These are phyloP conservation scores for Chalcis sispes DNA, from an alignment of 2,888 invertebrate species.

Conservation along the genomic window DNA sequence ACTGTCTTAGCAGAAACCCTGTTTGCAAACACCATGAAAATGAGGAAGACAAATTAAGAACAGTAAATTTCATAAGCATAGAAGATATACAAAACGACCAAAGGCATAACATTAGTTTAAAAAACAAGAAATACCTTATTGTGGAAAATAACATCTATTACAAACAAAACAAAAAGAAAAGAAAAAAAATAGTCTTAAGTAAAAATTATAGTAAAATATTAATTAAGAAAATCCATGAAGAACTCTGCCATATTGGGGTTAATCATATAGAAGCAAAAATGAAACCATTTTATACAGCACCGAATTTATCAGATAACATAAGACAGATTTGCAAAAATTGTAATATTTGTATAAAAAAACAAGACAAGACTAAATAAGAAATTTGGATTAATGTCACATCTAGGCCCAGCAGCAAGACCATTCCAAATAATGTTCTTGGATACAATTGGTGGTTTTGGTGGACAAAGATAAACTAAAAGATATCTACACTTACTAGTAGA, in stretches of 20 bases:
- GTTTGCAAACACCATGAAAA: slow-evolving; percentile 45
- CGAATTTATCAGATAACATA: slow-evolving; percentile 33
- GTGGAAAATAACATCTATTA: slow-evolving; percentile 48
- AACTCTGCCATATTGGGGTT: slow-evolving; percentile 55
- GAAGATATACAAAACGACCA: slow-evolving; percentile 55
- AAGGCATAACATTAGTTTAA: slow-evolving; percentile 42
- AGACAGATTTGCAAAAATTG: too few relatives aligned
- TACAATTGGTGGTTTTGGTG: slow-evolving; percentile 60
- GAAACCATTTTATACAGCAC: slow-evolving; percentile 41
- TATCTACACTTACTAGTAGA: too few relatives aligned
- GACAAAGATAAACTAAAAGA: slow-evolving; percentile 56
- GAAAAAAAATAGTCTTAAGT: slow-evolving; percentile 59
- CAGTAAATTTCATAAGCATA: slow-evolving; percentile 49
- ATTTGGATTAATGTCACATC: slow-evolving; percentile 58
- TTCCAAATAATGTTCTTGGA: slow-evolving; percentile 60
- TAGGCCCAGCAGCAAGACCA: slow-evolving; percentile 55
- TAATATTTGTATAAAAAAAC: slow-evolving; percentile 57
- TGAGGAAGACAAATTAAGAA: slow-evolving; percentile 42
- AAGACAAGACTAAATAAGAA: slow-evolving; percentile 56
- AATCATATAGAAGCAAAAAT: slow-evolving; percentile 54
- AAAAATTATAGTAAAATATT: slow-evolving; percentile 54
- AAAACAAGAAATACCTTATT: slow-evolving; percentile 43
- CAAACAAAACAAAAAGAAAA: slow-evolving; percentile 48
- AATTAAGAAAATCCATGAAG: slow-evolving; percentile 47
- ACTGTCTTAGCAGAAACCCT: slow-evolving; percentile 57